These are phyloP conservation scores for Drosophila pseudoobscura DNA, from an alignment of 1,140 invertebrate genomes.

Conservation along the genomic window DNA sequence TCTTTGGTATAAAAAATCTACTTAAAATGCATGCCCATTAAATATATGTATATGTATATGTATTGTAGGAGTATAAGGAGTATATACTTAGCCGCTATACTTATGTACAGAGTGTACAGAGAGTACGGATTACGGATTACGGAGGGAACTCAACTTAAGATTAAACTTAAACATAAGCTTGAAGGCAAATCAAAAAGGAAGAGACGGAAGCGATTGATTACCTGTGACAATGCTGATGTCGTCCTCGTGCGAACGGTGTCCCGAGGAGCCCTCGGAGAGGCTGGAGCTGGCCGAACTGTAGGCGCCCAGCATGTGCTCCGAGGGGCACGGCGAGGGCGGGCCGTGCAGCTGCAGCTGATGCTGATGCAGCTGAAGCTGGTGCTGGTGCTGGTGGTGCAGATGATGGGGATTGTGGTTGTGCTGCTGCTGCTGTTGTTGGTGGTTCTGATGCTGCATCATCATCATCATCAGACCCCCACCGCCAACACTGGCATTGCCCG, in stretches of 20 bases:
- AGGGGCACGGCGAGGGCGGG: constrained; percentile 92
- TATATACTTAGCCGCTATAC: constrained; percentile 49
- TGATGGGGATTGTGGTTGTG: constrained; percentile 53
- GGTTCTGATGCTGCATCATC: constrained; percentile 61
- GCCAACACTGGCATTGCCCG: constrained; percentile 58
- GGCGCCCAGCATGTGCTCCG: constrained; percentile 87
- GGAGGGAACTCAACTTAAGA: constrained; percentile 12
- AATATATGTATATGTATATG: neutral
- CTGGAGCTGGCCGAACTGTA: constrained; percentile 95
- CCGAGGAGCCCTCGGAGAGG: constrained; percentile 91
- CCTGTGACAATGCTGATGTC: constrained; percentile 95
- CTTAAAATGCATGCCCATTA: constrained; percentile 24
- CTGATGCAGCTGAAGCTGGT: constrained; percentile 62
- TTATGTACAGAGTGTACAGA: constrained; percentile 5
- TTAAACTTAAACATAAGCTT: constrained; percentile 18
- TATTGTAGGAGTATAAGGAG: neutral
- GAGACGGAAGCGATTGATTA: constrained; percentile 81
- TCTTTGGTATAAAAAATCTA: neutral
- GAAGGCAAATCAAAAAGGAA: constrained; percentile 34
- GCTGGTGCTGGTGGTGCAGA: constrained; percentile 48
- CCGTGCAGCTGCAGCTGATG: constrained; percentile 79
- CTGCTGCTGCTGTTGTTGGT: constrained; percentile 45
- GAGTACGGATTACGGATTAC: neutral
- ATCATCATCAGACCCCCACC: constrained; percentile 75
- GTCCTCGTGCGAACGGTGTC: constrained; percentile 89